Base-by-base conservation (phyloP, 2,888 invertebrate genomes). In the Arge pagana region DNA sequence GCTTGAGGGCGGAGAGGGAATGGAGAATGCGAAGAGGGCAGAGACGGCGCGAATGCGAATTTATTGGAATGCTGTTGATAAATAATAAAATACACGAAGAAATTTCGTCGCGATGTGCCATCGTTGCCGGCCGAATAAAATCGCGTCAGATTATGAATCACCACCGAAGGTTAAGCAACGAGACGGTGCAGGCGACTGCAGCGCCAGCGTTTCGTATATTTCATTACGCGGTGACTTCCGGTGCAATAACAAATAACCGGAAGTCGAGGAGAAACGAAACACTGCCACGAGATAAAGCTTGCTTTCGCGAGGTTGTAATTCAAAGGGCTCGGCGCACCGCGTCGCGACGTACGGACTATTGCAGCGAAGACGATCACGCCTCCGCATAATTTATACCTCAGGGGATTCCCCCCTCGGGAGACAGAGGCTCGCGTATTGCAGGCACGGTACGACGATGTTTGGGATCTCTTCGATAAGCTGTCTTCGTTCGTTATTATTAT, bases 71-170 rank as follows among this genome's bases (percentile, higher is more conserved):
- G n/a, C n/a, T n/a, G n/a, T n/a, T n/a, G n/a, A n/a, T n/a, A n/a
- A n/a, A n/a, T n/a, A n/a, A n/a, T n/a, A n/a, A n/a, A n/a, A n/a
- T n/a, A n/a, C n/a, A n/a, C n/a, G n/a, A n/a, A n/a, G n/a, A n/a
- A n/a, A n/a, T n/a, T n/a, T n/a, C n/a, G n/a, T n/a, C 50, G 57
- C 50, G 56, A 59, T 62, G 62, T 65, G 53, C 61, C 60, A 61
- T 62, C 64, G 64, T 63, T 63, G 64, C 55, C 57, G 59, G 53
- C 55, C 42, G 60, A 58, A 63, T 61, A 59, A 62, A 52, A 65
- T 65, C 64, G 62, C 52, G 61, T 66, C n/a, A n/a, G n/a, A n/a
- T n/a, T 66, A 66, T 65, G 65, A 66, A 65, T 66, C 65, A 65
- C 60, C 51, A 54, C 33, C 23, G 30, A n/a, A 30, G 42, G 30